A percentile compares a stretch with the other conserved stretches of the same genome.
These are phyloP conservation scores for Drosophila asahinai DNA, from an alignment of 1,140 invertebrate genomes.

Conservation along the genomic window DNA sequence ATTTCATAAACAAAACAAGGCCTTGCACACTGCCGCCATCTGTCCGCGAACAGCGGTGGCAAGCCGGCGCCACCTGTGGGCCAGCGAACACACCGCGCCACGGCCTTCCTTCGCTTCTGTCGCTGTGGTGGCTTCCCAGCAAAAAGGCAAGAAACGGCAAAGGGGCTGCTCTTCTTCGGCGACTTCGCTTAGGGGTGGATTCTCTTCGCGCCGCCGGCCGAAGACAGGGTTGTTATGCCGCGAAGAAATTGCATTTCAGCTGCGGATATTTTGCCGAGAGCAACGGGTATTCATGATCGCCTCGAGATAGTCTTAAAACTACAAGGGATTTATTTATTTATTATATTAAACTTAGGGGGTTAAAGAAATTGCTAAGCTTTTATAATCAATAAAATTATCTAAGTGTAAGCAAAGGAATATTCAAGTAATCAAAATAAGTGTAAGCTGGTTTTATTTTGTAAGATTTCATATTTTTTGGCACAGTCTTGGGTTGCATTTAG, in stretches of 20 bases:
- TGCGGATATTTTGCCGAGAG: background rate
- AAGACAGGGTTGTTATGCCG: slow-evolving; percentile 54
- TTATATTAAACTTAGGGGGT: no score
- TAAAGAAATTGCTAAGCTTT: no score
- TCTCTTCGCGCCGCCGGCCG: slow-evolving; percentile 7
- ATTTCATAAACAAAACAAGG: no score
- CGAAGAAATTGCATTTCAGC: slow-evolving; percentile 2
- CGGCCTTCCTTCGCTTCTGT: slow-evolving; percentile 39
- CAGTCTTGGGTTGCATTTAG: background rate
- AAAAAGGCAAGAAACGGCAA: slow-evolving; percentile 17
- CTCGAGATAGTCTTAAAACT: no score
- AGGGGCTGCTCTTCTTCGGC: slow-evolving; percentile 35
- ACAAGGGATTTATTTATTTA: background rate
- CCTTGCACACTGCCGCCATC: slow-evolving; percentile 51
- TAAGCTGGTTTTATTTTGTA: background rate
- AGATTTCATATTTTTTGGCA: background rate
- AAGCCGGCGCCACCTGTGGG: slow-evolving; percentile 56
- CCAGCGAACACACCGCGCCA: slow-evolving; percentile 27
- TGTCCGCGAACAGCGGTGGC: slow-evolving; percentile 7
- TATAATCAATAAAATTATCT: background rate
- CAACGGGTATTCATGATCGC: background rate
- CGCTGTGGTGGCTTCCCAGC: slow-evolving; percentile 29
- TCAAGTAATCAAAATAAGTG: no score
- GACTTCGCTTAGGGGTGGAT: slow-evolving; percentile 48
- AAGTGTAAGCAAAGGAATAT: background rate